phyloP scores from a whole-genome alignment of 2,113 vertebrate species.

The Brachyistius frenatus region DNA sequence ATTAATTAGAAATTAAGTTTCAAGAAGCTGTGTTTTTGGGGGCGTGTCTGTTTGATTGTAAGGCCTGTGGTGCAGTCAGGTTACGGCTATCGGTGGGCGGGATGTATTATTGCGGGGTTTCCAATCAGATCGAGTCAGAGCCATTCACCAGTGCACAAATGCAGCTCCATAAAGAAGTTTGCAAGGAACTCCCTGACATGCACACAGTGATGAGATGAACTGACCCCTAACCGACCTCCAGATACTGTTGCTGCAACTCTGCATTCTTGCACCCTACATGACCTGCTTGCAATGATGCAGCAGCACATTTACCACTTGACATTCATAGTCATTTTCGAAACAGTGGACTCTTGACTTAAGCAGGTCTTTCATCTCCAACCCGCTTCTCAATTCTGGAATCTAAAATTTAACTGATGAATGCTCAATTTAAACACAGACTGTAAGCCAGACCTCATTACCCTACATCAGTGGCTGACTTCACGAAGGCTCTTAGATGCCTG shows the following conservation, averaged over 20 bases:
- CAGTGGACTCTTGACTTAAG: not conserved
- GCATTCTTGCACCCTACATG: not conserved
- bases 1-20: too few relatives aligned
- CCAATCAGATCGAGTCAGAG: too few relatives aligned
- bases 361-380: constrained; percentile 2
- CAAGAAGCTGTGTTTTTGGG: too few relatives aligned
- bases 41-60: too few relatives aligned
- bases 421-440: constrained; percentile 33
- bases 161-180: too few relatives aligned
- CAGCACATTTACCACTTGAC: constrained; percentile 1
- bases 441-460: constrained; percentile 21
- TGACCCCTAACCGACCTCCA: not conserved
- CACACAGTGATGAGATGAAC: not conserved
- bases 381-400: constrained; percentile 27
- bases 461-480: constrained; percentile 10
- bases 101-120: too few relatives aligned
- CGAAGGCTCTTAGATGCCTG: constrained; percentile 2
- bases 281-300: not conserved
- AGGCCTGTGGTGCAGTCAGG: too few relatives aligned
- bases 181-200: not conserved
- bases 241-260: not conserved
- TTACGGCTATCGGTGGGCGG: too few relatives aligned
- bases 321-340: constrained; percentile 15
- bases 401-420: constrained; percentile 24
- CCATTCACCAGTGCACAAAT: too few relatives aligned